Percentiles rank a stretch among this genome's conserved stretches.
phyloP scores from a whole-genome alignment of 2,888 invertebrate genomes.

The Anthoptus insignis region DNA sequence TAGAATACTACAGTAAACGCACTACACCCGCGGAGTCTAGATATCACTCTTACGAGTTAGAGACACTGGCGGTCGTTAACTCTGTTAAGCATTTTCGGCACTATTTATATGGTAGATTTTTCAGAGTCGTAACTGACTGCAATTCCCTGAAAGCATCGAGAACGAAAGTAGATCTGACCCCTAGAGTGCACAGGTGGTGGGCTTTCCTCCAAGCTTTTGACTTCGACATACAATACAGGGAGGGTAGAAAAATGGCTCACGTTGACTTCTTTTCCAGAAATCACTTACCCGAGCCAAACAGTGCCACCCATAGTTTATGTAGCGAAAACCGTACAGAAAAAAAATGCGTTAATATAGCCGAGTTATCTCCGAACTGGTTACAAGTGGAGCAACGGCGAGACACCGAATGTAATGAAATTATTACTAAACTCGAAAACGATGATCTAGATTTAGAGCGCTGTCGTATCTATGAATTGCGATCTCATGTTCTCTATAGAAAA shows the following conservation, averaged over 20 bases:
- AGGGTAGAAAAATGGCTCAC: not conserved
- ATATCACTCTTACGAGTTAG: conserved; percentile 41
- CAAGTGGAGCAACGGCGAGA: conserved; percentile 24
- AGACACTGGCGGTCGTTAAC: conserved; percentile 47
- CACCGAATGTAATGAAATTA: conserved; percentile 23
- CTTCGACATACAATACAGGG: conserved; percentile 36
- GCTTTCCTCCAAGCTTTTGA: conserved; percentile 44
- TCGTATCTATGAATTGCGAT: not conserved
- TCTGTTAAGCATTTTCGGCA: conserved; percentile 53
- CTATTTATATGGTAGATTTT: conserved; percentile 46
- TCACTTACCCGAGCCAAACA: too few relatives aligned
- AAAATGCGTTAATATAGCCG: conserved; percentile 23
- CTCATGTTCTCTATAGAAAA: not conserved
- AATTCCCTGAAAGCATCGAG: conserved; percentile 41
- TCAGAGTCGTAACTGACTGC: conserved; percentile 41
- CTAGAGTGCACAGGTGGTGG: conserved; percentile 45
- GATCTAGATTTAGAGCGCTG: conserved; percentile 16
- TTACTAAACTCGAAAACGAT: conserved; percentile 24
- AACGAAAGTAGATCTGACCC: conserved; percentile 39
- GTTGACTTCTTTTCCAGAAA: conserved; percentile 42
- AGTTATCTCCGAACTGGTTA: conserved; percentile 19
- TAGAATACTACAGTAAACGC: conserved; percentile 42
- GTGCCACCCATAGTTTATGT: too few relatives aligned
- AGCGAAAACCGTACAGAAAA: not conserved
- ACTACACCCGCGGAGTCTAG: conserved; percentile 37